Conservation (phyloP, 30 jellyfish, hydroid and myxozoan species). For the Aurelia coerulea region DNA sequence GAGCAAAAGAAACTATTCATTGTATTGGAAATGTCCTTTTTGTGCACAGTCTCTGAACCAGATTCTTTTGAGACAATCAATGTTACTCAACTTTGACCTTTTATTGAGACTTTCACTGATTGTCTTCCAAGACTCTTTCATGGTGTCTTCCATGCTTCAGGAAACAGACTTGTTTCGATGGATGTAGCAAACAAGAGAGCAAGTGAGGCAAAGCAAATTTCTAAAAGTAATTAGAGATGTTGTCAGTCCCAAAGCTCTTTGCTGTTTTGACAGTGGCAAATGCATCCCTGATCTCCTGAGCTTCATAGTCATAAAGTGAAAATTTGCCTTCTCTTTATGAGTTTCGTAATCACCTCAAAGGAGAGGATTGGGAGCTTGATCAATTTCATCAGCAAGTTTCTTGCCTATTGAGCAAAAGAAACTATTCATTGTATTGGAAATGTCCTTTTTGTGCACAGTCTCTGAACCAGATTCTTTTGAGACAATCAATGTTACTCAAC, state of each 20-base stretch:
- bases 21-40: constrained; percentile 37
- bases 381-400: constrained; percentile 46
- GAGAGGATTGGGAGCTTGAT: constrained; percentile 47
- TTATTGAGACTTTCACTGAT: constrained; percentile 9
- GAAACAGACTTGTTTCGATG: too few species aligned
- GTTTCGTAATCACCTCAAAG: constrained; percentile 15
- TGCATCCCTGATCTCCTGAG: too few species aligned
- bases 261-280: too few species aligned
- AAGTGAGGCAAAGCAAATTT: too few species aligned
- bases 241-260: too few species aligned
- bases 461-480: too few species aligned
- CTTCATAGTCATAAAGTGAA: not conserved
- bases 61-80: too few species aligned
- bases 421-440: constrained; percentile 57
- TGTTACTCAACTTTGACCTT: not conserved
- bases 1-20: constrained; percentile 72
- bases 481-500: not conserved
- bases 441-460: not conserved
- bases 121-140: not conserved
- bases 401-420: constrained; percentile 65
- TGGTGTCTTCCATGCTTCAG: not conserved
- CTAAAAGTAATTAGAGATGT: too few species aligned
- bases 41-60: too few species aligned
- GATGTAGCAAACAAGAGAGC: too few species aligned
- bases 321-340: not conserved